Evolutionary conservation across 2,113 vertebrate genomes (phyloP).

Genomic region (Zingel zingel): DNA sequence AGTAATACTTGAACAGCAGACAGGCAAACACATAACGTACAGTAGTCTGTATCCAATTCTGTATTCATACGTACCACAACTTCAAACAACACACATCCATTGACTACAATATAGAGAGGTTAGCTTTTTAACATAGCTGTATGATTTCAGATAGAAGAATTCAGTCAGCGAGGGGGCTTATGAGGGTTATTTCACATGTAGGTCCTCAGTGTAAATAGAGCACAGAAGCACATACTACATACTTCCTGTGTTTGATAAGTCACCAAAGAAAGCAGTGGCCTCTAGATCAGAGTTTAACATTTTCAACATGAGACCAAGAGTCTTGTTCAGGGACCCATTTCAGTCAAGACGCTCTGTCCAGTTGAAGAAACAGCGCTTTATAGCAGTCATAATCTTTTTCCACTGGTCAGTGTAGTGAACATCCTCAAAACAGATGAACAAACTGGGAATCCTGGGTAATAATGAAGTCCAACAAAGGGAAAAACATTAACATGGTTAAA

Average conservation of each 20-base stretch:
- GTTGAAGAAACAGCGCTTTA: constrained; percentile 25
- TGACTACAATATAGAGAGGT: constrained; percentile 87
- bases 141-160: constrained; percentile 61
- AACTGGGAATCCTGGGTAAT: neutral
- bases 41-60: constrained; percentile 84
- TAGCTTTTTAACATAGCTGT: constrained; percentile 83
- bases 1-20: constrained; percentile 92
- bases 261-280: constrained; percentile 43
- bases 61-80: constrained; percentile 84
- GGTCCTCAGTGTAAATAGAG: constrained; percentile 58
- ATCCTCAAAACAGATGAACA: constrained; percentile 32
- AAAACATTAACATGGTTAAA: neutral
- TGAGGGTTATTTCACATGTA: constrained; percentile 63
- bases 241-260: constrained; percentile 44
- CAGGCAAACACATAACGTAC: constrained; percentile 89
- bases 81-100: constrained; percentile 91
- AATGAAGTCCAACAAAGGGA: constrained; percentile 11
- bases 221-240: constrained; percentile 52
- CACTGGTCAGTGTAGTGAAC: constrained; percentile 29
- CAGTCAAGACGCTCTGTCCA: neutral
- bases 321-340: neutral
- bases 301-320: constrained; percentile 30
- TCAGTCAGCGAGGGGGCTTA: constrained; percentile 58
- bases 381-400: constrained; percentile 18
- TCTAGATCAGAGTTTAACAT: constrained; percentile 38